phyloP scores from a whole-genome alignment of 2,113 vertebrate species.

The Coreoperca whiteheadi region DNA sequence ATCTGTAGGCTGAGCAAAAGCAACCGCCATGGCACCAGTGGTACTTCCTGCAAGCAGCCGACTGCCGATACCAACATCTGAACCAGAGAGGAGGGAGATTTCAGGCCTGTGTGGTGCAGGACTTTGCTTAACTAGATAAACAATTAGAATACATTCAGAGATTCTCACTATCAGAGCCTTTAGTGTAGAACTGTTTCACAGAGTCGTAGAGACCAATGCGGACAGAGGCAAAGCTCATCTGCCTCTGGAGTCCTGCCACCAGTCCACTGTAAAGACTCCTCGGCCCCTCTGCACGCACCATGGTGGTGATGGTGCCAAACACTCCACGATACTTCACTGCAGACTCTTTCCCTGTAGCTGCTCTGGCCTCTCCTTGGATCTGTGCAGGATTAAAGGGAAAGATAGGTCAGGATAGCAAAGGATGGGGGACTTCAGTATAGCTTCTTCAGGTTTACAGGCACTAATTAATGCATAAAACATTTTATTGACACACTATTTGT shows the following conservation, averaged over 20 bases:
- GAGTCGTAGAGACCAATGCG: conserved; percentile 85
- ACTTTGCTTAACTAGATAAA: not conserved
- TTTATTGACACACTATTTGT: not conserved
- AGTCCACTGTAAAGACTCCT: conserved; percentile 84
- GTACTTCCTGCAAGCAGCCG: conserved; percentile 89
- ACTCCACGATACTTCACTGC: conserved; percentile 80
- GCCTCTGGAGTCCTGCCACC: conserved; percentile 84
- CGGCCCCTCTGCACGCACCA: conserved; percentile 83
- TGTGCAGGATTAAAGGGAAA: conserved; percentile 52
- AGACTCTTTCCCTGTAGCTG: conserved; percentile 28
- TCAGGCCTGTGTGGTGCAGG: not conserved
- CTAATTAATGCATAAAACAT: not conserved
- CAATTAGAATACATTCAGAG: not conserved
- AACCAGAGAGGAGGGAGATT: not conserved
- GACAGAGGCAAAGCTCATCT: conserved; percentile 84
- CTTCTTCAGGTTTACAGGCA: not conserved
- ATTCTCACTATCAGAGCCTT: conserved; percentile 88
- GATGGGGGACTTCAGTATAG: not conserved
- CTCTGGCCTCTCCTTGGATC: conserved; percentile 88
- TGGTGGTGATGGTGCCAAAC: conserved; percentile 84
- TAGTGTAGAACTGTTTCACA: conserved; percentile 87
- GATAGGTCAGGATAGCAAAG: not conserved
- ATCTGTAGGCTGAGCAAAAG: conserved; percentile 91
- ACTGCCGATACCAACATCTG: conserved; percentile 85
- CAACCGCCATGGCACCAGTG: conserved; percentile 89